Conservation (phyloP, 2,113 vertebrate genomes). For the Empidonax traillii region DNA sequence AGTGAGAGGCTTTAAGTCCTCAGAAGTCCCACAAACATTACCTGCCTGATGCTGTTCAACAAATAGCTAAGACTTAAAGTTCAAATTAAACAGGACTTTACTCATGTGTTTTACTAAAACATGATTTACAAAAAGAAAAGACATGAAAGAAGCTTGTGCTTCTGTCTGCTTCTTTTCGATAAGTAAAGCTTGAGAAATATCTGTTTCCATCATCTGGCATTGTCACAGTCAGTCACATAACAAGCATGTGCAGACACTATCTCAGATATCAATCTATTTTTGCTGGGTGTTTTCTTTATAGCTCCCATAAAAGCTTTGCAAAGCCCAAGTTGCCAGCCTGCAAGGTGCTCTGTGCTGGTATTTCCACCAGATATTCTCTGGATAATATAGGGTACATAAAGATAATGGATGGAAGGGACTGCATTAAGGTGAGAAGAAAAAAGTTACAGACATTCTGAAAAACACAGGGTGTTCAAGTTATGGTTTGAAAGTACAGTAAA, state of each 20-base stretch:
- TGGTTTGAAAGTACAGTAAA: neutral
- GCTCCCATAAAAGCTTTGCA: neutral
- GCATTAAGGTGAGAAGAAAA: neutral
- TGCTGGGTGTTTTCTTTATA: neutral
- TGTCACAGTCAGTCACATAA: neutral
- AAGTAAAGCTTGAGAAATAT: neutral
- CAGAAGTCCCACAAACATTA: neutral
- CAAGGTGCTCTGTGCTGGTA: neutral
- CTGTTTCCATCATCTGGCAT: neutral
- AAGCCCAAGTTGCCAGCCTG: neutral
- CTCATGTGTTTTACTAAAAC: neutral
- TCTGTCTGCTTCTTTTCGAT: neutral
- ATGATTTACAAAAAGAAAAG: neutral
- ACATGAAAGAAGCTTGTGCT: neutral
- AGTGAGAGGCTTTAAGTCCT: neutral
- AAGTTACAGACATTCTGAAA: neutral
- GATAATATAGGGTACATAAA: neutral
- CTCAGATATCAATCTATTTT: neutral
- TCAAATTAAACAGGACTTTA: neutral
- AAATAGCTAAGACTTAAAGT: neutral
- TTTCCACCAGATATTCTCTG: neutral
- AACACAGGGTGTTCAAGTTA: neutral
- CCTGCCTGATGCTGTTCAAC: neutral
- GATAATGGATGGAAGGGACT: neutral
- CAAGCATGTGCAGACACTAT: neutral